Conservation (phyloP, 64 coral and sea anemone species). For the Dendrophyllia cribrosa region DNA sequence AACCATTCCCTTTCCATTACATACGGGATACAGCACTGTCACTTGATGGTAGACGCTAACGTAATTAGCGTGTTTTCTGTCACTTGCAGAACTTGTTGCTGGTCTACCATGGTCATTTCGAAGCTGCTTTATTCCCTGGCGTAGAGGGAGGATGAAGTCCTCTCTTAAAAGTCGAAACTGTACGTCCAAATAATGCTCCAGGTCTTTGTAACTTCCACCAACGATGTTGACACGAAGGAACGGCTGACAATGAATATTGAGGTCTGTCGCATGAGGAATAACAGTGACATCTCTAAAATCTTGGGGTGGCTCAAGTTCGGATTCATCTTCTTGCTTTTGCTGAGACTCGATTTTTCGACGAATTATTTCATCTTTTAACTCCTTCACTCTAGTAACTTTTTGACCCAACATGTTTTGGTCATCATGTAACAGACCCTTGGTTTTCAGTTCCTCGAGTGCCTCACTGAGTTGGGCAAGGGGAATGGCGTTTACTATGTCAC, state of each 20-base stretch:
- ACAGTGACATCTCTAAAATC: neutral
- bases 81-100: slow-evolving; percentile 20
- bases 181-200: slow-evolving; percentile 92
- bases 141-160: slow-evolving; percentile 87
- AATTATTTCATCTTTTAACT: slow-evolving; percentile 23
- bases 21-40: slow-evolving; percentile 27
- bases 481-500: neutral
- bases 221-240: slow-evolving; percentile 89
- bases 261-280: neutral
- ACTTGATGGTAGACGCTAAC: slow-evolving; percentile 50
- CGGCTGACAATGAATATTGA: neutral
- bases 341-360: neutral
- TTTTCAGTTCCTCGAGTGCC: slow-evolving; percentile 1
- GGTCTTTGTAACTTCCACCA: slow-evolving; percentile 44
- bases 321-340: slow-evolving; percentile 3
- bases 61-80: slow-evolving; percentile 15
- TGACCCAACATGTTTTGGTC: neutral
- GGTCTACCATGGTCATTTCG: neutral
- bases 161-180: slow-evolving; percentile 90
- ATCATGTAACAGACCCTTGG: neutral
- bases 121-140: slow-evolving; percentile 61
- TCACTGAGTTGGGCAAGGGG: slow-evolving; percentile 11
- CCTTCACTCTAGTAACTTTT: slow-evolving; percentile 1
- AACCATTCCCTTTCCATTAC: slow-evolving; percentile 37
- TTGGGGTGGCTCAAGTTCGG: slow-evolving; percentile 5